These are phyloP conservation scores for Psilopsiagon aurifrons DNA, from an alignment of 2,113 vertebrate species.

Conservation along the genomic window DNA sequence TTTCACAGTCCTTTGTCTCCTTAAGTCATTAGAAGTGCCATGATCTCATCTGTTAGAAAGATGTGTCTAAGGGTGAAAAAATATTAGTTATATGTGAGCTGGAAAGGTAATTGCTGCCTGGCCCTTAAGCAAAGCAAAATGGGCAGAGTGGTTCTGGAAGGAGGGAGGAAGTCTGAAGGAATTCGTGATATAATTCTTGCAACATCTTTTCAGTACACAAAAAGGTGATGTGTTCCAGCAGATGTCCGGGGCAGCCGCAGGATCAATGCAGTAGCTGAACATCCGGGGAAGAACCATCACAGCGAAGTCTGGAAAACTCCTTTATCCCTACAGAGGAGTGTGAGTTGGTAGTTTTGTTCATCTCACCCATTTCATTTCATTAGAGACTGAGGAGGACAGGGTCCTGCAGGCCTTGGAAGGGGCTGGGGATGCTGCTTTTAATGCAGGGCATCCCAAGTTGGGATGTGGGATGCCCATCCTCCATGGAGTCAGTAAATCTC, in stretches of 20 bases:
- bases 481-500: rapidly evolving
- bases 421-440: neutral
- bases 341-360: rapidly evolving
- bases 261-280: neutral
- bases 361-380: rapidly evolving
- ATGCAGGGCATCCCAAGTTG: rapidly evolving
- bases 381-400: neutral
- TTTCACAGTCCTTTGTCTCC: neutral
- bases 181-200: neutral
- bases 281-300: rapidly evolving
- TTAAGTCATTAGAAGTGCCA: neutral
- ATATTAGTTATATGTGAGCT: neutral
- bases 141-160: neutral
- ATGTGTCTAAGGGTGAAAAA: neutral
- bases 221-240: neutral
- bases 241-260: rapidly evolving
- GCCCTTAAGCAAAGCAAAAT: neutral
- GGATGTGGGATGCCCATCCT: no score
- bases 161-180: neutral
- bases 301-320: neutral
- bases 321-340: neutral
- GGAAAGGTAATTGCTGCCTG: conserved; percentile 19
- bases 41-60: neutral
- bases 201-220: rapidly evolving
- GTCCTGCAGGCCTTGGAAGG: neutral